A percentile compares a stretch with the other conserved stretches of the same genome.
Conservation (phyloP, 1,140 invertebrate species). For the Zaprionus kolodkinae region DNA sequence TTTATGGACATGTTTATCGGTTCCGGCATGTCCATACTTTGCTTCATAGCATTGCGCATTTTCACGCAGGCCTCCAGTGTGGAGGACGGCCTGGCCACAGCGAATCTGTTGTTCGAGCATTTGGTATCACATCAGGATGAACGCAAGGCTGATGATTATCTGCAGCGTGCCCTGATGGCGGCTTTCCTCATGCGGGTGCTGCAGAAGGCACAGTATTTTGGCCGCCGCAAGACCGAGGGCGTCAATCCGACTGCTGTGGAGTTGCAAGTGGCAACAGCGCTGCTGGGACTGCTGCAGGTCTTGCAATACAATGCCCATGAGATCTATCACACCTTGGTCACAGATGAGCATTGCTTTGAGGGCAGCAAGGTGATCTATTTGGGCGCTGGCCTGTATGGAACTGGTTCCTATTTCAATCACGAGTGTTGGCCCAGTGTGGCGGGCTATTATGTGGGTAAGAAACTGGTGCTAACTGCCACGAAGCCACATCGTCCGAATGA, state of each 20-base stretch:
- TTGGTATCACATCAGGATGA: slow-evolving; percentile 89
- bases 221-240: slow-evolving; percentile 76
- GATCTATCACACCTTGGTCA: slow-evolving; percentile 89
- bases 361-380: slow-evolving; percentile 87
- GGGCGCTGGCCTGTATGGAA: slow-evolving; percentile 92
- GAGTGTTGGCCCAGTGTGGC: slow-evolving; percentile 93
- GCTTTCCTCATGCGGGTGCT: slow-evolving; percentile 90
- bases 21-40: slow-evolving; percentile 92
- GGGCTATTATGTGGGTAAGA: slow-evolving; percentile 91
- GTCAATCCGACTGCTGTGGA: slow-evolving; percentile 85
- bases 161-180: slow-evolving; percentile 91
- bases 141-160: slow-evolving; percentile 89
- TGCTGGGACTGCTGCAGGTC: slow-evolving; percentile 91
- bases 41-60: slow-evolving; percentile 90
- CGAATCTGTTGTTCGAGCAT: slow-evolving; percentile 84
- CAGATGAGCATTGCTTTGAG: slow-evolving; percentile 85
- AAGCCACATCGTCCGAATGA: slow-evolving; percentile 88
- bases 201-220: slow-evolving; percentile 87
- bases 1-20: slow-evolving; percentile 90
- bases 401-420: slow-evolving; percentile 94
- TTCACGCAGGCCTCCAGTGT: slow-evolving; percentile 86
- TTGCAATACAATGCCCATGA: slow-evolving; percentile 96
- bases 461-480: slow-evolving; percentile 89
- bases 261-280: slow-evolving; percentile 86
- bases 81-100: slow-evolving; percentile 82